These are phyloP conservation scores for Apoderus coryli DNA, from an alignment of 2,888 invertebrate species.

Conservation along the genomic window DNA sequence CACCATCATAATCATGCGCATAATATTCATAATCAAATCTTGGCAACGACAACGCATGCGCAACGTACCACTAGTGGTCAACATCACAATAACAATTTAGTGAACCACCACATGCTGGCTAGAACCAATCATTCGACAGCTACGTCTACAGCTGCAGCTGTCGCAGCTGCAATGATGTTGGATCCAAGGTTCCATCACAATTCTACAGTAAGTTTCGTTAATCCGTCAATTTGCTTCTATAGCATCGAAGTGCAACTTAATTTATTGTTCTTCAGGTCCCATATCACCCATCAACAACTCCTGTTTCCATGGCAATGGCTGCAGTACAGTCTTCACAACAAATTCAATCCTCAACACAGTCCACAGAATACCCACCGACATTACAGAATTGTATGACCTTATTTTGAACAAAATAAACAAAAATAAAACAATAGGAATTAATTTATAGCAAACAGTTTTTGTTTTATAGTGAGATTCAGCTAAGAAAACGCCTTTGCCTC, in stretches of 20 bases:
- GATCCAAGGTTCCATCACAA: constrained; percentile 36
- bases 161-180: constrained; percentile 36
- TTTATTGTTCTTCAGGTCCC: no score
- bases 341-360: constrained; percentile 30
- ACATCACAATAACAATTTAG: constrained; percentile 24
- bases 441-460: no score
- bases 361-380: constrained; percentile 30
- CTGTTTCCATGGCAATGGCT: constrained; percentile 34
- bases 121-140: constrained; percentile 29
- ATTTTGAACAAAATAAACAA: no score
- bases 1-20: constrained; percentile 29
- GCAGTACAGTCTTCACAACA: constrained; percentile 33
- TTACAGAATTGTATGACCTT: constrained; percentile 34
- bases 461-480: no score
- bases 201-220: constrained; percentile 26
- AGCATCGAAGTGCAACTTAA: no score
- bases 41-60: constrained; percentile 20
- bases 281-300: constrained; percentile 32
- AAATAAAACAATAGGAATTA: no score
- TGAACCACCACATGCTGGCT: constrained; percentile 31
- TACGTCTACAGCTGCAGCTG: constrained; percentile 33
- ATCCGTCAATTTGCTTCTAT: not conserved
- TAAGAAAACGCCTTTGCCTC: no score
- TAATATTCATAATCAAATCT: constrained; percentile 31
- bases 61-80: not conserved